A percentile compares a stretch with the other conserved stretches of the same genome.
phyloP scores from a whole-genome alignment of 1,140 invertebrate genomes.

The Zaprionus davidi region DNA sequence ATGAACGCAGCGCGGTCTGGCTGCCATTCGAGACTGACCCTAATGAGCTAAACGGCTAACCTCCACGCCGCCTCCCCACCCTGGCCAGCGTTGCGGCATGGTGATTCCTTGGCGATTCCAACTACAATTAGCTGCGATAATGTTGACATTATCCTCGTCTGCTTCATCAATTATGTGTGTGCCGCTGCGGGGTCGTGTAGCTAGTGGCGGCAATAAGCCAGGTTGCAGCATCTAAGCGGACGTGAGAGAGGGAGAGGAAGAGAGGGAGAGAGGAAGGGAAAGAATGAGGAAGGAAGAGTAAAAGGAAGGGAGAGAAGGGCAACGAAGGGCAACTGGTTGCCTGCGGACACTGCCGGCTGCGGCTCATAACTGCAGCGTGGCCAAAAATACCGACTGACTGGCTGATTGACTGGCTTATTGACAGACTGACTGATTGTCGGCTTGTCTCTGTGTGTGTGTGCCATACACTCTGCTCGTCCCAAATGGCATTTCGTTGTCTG shows the following conservation, averaged over 20 bases:
- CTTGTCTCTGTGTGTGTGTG: constrained; percentile 38
- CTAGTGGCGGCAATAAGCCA: constrained; percentile 24
- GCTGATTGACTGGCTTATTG: constrained; percentile 38
- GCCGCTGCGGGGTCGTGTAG: too few relatives aligned
- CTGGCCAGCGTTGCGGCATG: neutral
- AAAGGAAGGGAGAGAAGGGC: neutral
- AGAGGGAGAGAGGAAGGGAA: neutral
- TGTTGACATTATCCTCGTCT: constrained; percentile 43
- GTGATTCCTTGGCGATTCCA: constrained; percentile 17
- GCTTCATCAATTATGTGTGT: constrained; percentile 49
- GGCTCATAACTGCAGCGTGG: constrained; percentile 3
- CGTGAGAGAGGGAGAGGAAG: neutral
- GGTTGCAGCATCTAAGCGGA: constrained; percentile 9
- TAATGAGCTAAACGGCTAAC: constrained; percentile 28
- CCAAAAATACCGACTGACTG: constrained; percentile 9
- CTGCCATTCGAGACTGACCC: constrained; percentile 18
- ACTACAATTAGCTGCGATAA: constrained; percentile 52
- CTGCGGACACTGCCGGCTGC: neutral
- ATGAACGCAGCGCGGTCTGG: neutral
- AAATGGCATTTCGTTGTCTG: constrained; percentile 61
- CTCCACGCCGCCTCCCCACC: too few relatives aligned
- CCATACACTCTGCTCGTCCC: constrained; percentile 3
- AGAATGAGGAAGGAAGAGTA: neutral
- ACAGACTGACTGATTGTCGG: constrained; percentile 41
- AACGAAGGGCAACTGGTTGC: neutral